phyloP scores from a whole-genome alignment of 1,140 invertebrate genomes.

The Wiebesia pumilae region DNA sequence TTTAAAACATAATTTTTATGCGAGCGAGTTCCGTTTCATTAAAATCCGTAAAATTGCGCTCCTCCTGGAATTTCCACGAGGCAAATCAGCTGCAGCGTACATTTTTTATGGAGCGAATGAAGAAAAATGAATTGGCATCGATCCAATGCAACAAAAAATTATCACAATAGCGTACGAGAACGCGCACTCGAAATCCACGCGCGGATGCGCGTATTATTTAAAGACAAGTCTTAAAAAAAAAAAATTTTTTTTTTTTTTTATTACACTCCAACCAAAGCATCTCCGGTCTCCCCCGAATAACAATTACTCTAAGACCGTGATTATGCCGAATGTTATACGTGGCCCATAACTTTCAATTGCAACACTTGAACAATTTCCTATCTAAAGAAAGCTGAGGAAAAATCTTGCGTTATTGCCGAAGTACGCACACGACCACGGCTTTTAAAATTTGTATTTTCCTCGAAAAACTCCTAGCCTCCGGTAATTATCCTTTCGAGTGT shows the following conservation, averaged over 20 bases:
- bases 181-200: not conserved
- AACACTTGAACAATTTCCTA: conserved; percentile 1
- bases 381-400: conserved; percentile 2
- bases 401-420: not conserved
- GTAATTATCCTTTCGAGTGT: conserved; percentile 38
- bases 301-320: not conserved
- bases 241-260: no score
- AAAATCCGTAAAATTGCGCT: not conserved
- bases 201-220: not conserved
- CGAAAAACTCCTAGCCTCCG: conserved; percentile 42
- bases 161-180: not conserved
- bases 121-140: not conserved
- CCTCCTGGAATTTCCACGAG: not conserved
- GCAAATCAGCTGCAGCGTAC: not conserved
- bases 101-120: not conserved
- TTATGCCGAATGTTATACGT: conserved; percentile 5
- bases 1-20: conserved; percentile 37
- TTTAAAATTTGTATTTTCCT: conserved; percentile 33
- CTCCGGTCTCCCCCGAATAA: not conserved
- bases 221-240: not conserved
- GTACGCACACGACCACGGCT: not conserved
- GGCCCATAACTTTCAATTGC: not conserved
- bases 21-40: conserved; percentile 6
- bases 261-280: not conserved
- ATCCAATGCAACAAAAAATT: not conserved